These are phyloP conservation scores for Arctocebus calabarensis DNA, from an alignment of 2,797 vertebrate species.

Conservation along the genomic window DNA sequence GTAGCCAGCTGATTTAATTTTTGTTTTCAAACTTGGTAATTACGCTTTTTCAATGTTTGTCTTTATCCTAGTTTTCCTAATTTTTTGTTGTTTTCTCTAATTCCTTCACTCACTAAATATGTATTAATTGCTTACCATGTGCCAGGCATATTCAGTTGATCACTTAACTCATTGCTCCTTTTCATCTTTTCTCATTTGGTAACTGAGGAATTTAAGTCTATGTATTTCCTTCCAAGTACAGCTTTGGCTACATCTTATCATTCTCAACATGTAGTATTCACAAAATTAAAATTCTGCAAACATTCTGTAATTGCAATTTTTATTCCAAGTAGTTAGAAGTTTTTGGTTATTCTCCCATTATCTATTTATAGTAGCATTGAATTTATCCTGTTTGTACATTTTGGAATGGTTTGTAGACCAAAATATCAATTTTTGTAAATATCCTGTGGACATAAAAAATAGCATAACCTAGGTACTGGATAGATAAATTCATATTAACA, in stretches of 20 bases:
- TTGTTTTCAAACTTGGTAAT: constrained; percentile 40
- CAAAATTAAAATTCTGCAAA: constrained; percentile 75
- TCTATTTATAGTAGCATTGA: constrained; percentile 72
- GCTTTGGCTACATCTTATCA: constrained; percentile 68
- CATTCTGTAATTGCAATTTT: constrained; percentile 73
- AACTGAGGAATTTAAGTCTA: constrained; percentile 56
- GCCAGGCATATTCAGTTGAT: constrained; percentile 52
- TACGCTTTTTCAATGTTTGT: neutral
- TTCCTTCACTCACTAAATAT: constrained; percentile 2
- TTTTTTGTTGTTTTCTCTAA: constrained; percentile 5
- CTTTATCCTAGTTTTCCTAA: neutral
- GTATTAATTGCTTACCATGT: constrained; percentile 15
- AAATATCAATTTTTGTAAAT: constrained; percentile 55
- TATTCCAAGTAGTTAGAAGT: constrained; percentile 72
- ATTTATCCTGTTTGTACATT: constrained; percentile 55
- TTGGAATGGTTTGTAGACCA: constrained; percentile 41
- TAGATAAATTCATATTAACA: constrained; percentile 48
- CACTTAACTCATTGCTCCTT: constrained; percentile 64
- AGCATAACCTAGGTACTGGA: neutral
- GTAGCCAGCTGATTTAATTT: neutral
- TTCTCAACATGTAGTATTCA: constrained; percentile 46
- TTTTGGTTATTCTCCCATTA: constrained; percentile 74
- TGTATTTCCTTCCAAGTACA: constrained; percentile 71
- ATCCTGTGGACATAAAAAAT: constrained; percentile 16
- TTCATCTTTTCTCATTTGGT: constrained; percentile 58